phyloP scores from a whole-genome alignment of 2,113 vertebrate species.

The Neolamprologus hecqui region DNA sequence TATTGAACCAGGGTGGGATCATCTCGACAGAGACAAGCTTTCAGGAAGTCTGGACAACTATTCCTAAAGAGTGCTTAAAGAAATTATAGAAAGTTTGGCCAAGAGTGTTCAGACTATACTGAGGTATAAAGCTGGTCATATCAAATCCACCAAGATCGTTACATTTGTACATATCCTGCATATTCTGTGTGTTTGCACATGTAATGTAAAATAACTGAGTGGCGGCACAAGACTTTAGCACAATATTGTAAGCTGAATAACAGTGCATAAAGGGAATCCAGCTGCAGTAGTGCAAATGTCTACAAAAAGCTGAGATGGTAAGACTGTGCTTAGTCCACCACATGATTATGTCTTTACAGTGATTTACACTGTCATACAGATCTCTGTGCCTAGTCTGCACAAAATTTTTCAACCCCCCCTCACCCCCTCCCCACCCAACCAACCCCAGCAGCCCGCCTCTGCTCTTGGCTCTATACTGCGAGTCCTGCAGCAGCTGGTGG shows the following conservation, averaged over 20 bases:
- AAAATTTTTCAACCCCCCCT: background rate
- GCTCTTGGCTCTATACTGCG: background rate
- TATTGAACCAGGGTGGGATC: background rate
- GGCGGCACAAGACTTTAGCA: background rate
- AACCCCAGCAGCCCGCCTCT: background rate
- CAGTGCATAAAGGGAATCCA: background rate
- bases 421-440: background rate
- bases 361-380: background rate
- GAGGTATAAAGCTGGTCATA: background rate
- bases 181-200: background rate
- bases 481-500: slow-evolving; percentile 10
- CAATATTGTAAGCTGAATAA: background rate
- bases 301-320: background rate
- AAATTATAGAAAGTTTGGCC: background rate
- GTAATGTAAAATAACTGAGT: background rate
- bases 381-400: background rate
- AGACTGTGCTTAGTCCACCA: background rate
- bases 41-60: background rate
- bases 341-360: background rate
- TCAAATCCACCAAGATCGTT: background rate
- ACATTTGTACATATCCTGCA: background rate
- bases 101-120: background rate
- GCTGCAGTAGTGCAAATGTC: background rate
- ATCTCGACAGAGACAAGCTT: background rate
- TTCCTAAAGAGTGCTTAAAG: background rate